A percentile compares a stretch with the other conserved stretches of the same genome.
These are phyloP conservation scores for Chionodraco myersi DNA, from an alignment of 2,113 vertebrate genomes.

Conservation along the genomic window DNA sequence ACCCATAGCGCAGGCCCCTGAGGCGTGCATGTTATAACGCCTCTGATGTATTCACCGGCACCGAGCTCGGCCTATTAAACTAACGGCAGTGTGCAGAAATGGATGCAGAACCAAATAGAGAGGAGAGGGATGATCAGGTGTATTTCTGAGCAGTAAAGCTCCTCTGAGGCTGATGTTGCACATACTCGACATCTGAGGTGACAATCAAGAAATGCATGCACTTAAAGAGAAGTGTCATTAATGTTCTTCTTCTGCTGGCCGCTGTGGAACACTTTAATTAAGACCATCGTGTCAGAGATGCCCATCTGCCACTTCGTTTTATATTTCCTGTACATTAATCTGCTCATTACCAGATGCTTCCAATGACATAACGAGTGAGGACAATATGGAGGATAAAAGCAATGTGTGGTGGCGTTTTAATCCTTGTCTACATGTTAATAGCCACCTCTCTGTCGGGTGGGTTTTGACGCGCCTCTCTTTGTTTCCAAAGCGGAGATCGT, in stretches of 20 bases:
- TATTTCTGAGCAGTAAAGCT: constrained; percentile 51
- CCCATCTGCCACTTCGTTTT: constrained; percentile 63
- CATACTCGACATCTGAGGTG: background rate
- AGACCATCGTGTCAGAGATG: constrained; percentile 69
- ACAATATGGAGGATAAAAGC: constrained; percentile 31
- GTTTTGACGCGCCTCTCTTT: too few relatives aligned
- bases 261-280: constrained; percentile 64
- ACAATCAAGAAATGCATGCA: constrained; percentile 12
- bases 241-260: constrained; percentile 47
- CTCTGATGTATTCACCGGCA: constrained; percentile 57
- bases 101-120: constrained; percentile 47
- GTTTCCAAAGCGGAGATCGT: too few relatives aligned
- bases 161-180: background rate
- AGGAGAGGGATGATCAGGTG: constrained; percentile 60
- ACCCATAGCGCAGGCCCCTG: constrained; percentile 48
- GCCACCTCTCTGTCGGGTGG: too few relatives aligned
- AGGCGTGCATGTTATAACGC: constrained; percentile 67
- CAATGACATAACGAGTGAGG: constrained; percentile 46
- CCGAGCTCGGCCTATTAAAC: constrained; percentile 70
- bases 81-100: constrained; percentile 57
- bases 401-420: too few relatives aligned
- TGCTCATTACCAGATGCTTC: constrained; percentile 68
- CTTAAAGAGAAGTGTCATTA: constrained; percentile 54
- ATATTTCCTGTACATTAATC: constrained; percentile 56
- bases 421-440: too few relatives aligned